Conservation (phyloP, 2,888 invertebrate species). For the Sicus ferrugineus region DNA sequence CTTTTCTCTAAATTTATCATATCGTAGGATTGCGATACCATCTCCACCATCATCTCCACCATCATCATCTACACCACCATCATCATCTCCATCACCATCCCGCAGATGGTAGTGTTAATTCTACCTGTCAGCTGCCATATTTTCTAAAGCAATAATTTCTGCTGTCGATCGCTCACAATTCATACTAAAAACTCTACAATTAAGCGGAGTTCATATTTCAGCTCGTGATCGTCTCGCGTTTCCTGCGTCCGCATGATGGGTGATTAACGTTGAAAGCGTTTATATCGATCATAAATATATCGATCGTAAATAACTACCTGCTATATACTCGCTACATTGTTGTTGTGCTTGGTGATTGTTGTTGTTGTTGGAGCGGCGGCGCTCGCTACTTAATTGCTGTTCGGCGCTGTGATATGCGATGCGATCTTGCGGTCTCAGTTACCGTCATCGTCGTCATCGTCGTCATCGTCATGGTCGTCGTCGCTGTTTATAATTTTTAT, state of each 20-base stretch:
- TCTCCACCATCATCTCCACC: too few relatives aligned
- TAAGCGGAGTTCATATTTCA: not conserved
- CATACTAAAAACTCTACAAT: too few relatives aligned
- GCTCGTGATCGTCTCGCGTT: too few relatives aligned
- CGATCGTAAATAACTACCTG: not conserved
- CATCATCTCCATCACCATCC: too few relatives aligned
- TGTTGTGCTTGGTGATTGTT: not conserved
- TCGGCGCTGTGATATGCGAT: not conserved
- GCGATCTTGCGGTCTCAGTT: not conserved
- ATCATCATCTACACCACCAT: too few relatives aligned
- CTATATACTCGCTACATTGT: not conserved
- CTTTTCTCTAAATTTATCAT: too few relatives aligned
- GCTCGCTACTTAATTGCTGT: slow-evolving; percentile 12
- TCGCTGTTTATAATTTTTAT: not conserved
- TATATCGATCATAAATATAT: slow-evolving; percentile 10
- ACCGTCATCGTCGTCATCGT: not conserved
- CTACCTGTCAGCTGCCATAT: too few relatives aligned
- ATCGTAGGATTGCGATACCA: too few relatives aligned
- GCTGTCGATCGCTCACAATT: too few relatives aligned
- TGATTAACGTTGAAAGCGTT: not conserved
- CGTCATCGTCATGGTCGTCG: not conserved
- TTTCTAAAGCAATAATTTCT: too few relatives aligned
- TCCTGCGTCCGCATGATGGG: too few relatives aligned
- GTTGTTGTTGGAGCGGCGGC: not conserved
- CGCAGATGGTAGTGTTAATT: too few relatives aligned